Conservation (phyloP, 2,113 vertebrate genomes). For the Corythornis vintsioides region DNA sequence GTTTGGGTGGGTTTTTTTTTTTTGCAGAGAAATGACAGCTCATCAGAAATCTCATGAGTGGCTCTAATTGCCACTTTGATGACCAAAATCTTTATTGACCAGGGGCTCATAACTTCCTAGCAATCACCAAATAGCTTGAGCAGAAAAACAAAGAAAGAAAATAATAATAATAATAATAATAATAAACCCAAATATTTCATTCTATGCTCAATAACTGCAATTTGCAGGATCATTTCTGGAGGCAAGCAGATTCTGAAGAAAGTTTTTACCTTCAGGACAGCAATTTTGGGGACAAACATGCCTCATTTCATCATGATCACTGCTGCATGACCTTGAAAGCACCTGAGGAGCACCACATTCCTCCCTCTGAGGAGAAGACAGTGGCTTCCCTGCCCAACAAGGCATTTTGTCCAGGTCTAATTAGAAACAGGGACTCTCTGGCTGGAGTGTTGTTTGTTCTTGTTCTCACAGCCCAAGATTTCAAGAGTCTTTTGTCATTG, state of each 20-base stretch:
- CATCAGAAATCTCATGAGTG: background rate
- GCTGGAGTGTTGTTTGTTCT: background rate
- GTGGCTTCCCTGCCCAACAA: background rate
- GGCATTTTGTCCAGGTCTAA: background rate
- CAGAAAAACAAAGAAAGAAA: background rate
- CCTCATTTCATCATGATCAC: background rate
- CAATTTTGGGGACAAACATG: background rate
- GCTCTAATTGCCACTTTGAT: constrained; percentile 18
- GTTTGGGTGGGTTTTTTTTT: background rate
- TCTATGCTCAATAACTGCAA: background rate
- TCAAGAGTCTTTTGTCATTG: background rate
- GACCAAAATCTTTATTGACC: constrained; percentile 6
- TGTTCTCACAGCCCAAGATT: background rate
- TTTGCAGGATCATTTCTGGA: background rate
- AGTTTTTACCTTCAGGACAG: background rate
- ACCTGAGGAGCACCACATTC: background rate
- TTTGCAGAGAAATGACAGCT: background rate
- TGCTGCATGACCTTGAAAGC: background rate
- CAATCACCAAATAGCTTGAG: background rate
- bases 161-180: background rate
- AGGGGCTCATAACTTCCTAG: background rate
- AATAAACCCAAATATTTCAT: background rate
- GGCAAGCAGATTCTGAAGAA: background rate
- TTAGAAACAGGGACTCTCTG: constrained; percentile 31
- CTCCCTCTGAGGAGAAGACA: constrained; percentile 42